A percentile compares a stretch with the other conserved stretches of the same genome.
These are phyloP conservation scores for Thumatha senex DNA, from an alignment of 2,888 invertebrate species.

Conservation along the genomic window DNA sequence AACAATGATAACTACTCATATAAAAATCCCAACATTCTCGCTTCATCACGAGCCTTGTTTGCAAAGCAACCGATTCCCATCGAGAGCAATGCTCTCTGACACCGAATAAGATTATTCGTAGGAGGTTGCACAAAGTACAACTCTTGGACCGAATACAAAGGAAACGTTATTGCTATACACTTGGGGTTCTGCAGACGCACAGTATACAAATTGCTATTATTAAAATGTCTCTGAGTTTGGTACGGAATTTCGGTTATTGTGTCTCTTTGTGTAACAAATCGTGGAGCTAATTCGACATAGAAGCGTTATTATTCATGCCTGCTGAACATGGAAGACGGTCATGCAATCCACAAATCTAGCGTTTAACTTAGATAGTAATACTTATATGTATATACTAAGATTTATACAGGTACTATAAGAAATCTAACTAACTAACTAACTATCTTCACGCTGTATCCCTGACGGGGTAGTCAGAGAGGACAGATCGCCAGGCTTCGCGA, in stretches of 20 bases:
- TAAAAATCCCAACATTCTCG: neutral
- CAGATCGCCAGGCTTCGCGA: too few species aligned
- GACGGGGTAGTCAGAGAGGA: too few species aligned
- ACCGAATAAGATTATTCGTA: constrained; percentile 54
- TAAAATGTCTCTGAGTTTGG: constrained; percentile 21
- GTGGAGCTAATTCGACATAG: neutral
- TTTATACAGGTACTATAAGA: too few species aligned
- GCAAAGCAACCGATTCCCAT: constrained; percentile 7
- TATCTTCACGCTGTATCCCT: too few species aligned
- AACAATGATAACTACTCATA: too few species aligned
- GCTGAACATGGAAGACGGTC: too few species aligned
- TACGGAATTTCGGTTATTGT: constrained; percentile 11
- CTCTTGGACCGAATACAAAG: constrained; percentile 43
- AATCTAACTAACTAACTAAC: too few species aligned
- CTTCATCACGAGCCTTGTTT: constrained; percentile 2
- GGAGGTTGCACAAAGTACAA: constrained; percentile 39
- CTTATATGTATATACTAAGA: too few species aligned
- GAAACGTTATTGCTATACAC: constrained; percentile 25
- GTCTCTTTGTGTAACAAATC: constrained; percentile 5
- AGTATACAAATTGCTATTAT: constrained; percentile 33
- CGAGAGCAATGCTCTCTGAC: constrained; percentile 22
- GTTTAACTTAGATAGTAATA: too few species aligned
- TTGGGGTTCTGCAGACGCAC: constrained; percentile 8
- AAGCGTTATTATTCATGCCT: neutral
- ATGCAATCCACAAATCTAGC: too few species aligned